Evolutionary conservation across 1,140 invertebrate genomes (phyloP), one percentile per base, ranked within the genome.

Genomic region (Drosophila watanabei): DNA sequence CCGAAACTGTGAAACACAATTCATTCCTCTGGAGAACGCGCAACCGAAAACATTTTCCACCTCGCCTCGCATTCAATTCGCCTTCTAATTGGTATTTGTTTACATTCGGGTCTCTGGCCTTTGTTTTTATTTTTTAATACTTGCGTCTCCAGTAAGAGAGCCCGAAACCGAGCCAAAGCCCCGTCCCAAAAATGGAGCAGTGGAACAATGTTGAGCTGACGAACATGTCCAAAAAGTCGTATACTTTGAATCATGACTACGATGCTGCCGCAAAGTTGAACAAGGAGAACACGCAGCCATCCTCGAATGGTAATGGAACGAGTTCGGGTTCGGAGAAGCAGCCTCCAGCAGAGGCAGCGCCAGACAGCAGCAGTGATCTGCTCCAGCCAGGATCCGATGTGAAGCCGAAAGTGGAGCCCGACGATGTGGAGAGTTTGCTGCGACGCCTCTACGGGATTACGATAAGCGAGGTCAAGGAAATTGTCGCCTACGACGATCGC

Each of bases 401-500:
- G 93, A 94, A 94, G 32, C 96, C 96, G 1, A 92, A 94, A 20
- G 92, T 96, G 9, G 93, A 94, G 52, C 79, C 93, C 11, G 94
- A 95, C 13, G 88, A 91, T 4, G 95, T 95, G 0, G 93, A 93
- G 69, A 88, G 94, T 6, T 82, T 97, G 2, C 93, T 95, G 0
- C 93, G 95, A 76, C 93, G 94, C 5, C 93, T 97, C 0, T 98
- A 97, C 81, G 96, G 96, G 3, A 94, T 97, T 11, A 94, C 94
- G 9, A 94, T 95, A 2, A 93, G 93, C n/a, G 94, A 94, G 30
- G 94, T 97, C 4, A 94, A 93, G 16, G 95, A 97, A 85, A 91
- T 98, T 0, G 95, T 97, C 68, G 95, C 96, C 13, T 98, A 98
- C 86, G 97, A 98, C 85, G 97, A 98, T 93, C 95, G 95, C 82